Conservation (phyloP, 2,888 invertebrate genomes). For the Campopleginae sp. region DNA sequence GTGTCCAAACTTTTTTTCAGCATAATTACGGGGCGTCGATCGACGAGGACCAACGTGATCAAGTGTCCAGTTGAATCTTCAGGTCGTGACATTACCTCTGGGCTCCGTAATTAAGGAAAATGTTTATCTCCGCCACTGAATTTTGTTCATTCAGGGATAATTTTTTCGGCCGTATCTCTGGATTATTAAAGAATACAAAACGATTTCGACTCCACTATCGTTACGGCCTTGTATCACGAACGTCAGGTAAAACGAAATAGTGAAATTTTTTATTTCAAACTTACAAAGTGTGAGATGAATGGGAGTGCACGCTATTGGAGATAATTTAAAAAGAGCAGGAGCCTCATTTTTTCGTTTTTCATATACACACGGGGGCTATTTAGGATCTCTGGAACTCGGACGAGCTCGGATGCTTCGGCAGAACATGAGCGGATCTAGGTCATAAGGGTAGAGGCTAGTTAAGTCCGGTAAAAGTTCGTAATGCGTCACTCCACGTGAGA, state of each 20-base stretch:
- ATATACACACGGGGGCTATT: neutral
- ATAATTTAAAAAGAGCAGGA: slow-evolving; percentile 42
- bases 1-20: neutral
- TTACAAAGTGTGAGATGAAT: slow-evolving; percentile 23
- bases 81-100: no score
- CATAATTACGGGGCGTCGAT: no score
- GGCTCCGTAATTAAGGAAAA: no score
- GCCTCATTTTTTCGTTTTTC: neutral
- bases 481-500: slow-evolving; percentile 17
- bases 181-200: neutral
- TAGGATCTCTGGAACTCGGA: slow-evolving; percentile 12
- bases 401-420: slow-evolving; percentile 17
- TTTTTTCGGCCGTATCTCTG: no score
- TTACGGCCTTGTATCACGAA: neutral
- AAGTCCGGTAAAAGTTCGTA: neutral
- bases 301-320: slow-evolving; percentile 26
- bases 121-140: no score
- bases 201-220: neutral
- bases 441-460: slow-evolving; percentile 24
- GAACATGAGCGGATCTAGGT: slow-evolving; percentile 48
- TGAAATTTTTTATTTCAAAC: neutral
- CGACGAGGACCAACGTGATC: no score
- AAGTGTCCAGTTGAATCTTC: no score
- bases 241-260: neutral
- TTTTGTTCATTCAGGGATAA: no score